These are phyloP conservation scores for Podocnemis expansa DNA, from an alignment of 2,113 vertebrate genomes.

Conservation along the genomic window DNA sequence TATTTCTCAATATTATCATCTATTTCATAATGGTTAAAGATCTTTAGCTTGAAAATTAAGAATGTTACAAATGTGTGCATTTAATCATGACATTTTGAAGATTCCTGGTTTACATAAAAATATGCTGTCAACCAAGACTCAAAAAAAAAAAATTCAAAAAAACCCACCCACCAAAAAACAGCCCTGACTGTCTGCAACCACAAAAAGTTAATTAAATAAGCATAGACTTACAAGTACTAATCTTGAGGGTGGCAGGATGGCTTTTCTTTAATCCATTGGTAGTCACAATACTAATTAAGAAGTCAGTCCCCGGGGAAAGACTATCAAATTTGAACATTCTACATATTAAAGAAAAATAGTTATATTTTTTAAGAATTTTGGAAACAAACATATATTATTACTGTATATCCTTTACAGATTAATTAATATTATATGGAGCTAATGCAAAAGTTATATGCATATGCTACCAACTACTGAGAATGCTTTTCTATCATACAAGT, in stretches of 20 bases:
- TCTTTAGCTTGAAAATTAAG: neutral
- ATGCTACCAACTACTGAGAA: neutral
- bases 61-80: neutral
- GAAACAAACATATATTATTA: rapidly evolving
- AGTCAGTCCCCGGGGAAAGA: slow-evolving; percentile 80
- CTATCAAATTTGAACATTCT: slow-evolving; percentile 74
- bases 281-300: slow-evolving; percentile 78
- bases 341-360: slow-evolving; percentile 27
- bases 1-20: neutral
- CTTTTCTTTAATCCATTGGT: slow-evolving; percentile 80
- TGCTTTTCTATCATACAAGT: neutral
- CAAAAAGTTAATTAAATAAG: slow-evolving; percentile 36
- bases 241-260: slow-evolving; percentile 61
- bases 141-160: neutral
- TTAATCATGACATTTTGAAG: neutral
- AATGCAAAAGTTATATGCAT: neutral
- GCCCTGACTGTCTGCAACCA: rapidly evolving
- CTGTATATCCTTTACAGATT: neutral
- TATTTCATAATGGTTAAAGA: neutral
- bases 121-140: neutral
- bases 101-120: neutral
- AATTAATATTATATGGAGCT: neutral
- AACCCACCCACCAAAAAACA: no score
- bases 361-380: slow-evolving; percentile 4
- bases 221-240: slow-evolving; percentile 79